Conservation (phyloP, 2,888 invertebrate species). For the Athetis lepigone region DNA sequence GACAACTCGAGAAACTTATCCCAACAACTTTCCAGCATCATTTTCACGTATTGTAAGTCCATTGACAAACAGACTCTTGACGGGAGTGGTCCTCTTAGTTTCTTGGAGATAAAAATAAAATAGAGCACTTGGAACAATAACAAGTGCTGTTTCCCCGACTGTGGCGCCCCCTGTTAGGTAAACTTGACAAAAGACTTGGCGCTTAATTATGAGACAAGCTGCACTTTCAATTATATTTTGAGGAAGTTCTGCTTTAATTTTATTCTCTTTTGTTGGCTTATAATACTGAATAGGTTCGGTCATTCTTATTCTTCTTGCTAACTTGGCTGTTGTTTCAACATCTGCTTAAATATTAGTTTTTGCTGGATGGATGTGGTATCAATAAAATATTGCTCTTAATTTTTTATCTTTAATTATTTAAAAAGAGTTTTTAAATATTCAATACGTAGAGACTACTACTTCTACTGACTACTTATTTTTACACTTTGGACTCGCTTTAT, state of each 20-base stretch:
- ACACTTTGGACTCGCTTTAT: neutral
- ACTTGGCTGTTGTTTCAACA: constrained; percentile 35
- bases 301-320: constrained; percentile 24
- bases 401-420: neutral
- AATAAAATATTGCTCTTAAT: neutral
- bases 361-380: neutral
- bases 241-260: constrained; percentile 42
- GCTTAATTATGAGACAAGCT: constrained; percentile 64
- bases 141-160: constrained; percentile 64
- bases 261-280: constrained; percentile 27
- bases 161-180: constrained; percentile 76
- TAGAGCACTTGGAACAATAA: constrained; percentile 69
- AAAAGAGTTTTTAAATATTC: too few relatives aligned
- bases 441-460: too few relatives aligned
- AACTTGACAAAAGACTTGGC: constrained; percentile 78
- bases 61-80: constrained; percentile 53
- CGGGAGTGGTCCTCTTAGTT: constrained; percentile 44
- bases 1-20: constrained; percentile 21
- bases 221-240: constrained; percentile 53
- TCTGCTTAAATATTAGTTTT: constrained; percentile 32
- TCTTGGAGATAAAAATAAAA: constrained; percentile 68
- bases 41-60: constrained; percentile 52
- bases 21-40: constrained; percentile 38
- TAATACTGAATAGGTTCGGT: constrained; percentile 29
- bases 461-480: too few relatives aligned